phyloP scores from a whole-genome alignment of 2,888 invertebrate species.

The Platycheirus rosarum region DNA sequence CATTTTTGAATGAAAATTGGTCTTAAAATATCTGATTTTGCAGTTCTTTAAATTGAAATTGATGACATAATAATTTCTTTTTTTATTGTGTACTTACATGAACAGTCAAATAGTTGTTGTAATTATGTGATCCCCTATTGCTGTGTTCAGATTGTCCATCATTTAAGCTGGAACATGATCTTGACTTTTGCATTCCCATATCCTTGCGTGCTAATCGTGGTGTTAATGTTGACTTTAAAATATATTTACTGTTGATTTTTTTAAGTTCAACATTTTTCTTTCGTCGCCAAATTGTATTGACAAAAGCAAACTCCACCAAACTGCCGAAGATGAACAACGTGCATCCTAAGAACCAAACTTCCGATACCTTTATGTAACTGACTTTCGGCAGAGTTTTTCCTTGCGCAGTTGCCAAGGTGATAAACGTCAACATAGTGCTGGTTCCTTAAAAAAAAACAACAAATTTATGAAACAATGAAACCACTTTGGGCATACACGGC shows the following conservation, averaged over 20 bases:
- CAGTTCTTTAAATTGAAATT: no score
- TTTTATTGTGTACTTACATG: conserved; percentile 86
- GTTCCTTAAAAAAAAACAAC: conserved; percentile 84
- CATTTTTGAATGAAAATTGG: no score
- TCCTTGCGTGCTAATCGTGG: conserved; percentile 90
- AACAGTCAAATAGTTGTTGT: conserved; percentile 89
- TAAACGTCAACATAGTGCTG: conserved; percentile 93
- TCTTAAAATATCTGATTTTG: no score
- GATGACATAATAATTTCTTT: no score
- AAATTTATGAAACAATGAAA: background rate
- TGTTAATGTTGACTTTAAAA: conserved; percentile 91
- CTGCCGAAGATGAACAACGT: conserved; percentile 93
- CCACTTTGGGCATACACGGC: background rate
- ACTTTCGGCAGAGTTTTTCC: conserved; percentile 94
- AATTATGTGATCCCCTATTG: conserved; percentile 83
- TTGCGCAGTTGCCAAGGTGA: conserved; percentile 92
- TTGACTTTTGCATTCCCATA: conserved; percentile 86
- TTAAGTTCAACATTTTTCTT: conserved; percentile 84
- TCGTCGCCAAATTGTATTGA: conserved; percentile 93
- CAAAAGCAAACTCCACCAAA: conserved; percentile 93
- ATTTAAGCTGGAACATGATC: conserved; percentile 88
- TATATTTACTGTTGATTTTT: conserved; percentile 89
- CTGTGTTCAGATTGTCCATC: conserved; percentile 82
- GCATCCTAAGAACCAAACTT: conserved; percentile 94
- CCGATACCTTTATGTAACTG: conserved; percentile 94